Percentiles rank a stretch among this genome's conserved stretches.
These are phyloP conservation scores for Ptilonorhynchus violaceus DNA, from an alignment of 2,113 vertebrate species.

Conservation along the genomic window DNA sequence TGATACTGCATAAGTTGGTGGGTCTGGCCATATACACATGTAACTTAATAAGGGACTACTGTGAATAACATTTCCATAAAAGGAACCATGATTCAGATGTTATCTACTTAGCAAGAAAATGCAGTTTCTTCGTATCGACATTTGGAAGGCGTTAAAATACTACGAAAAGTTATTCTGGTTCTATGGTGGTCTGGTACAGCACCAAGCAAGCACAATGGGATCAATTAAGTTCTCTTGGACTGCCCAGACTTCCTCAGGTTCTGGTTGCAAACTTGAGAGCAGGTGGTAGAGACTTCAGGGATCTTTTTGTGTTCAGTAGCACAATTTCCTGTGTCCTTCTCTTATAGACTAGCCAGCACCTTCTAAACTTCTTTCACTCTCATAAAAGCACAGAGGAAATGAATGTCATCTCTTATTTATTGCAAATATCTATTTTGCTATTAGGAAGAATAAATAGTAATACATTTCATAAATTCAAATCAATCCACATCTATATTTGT, in stretches of 20 bases:
- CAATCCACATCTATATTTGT: neutral
- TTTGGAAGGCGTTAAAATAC: neutral
- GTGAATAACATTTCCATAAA: neutral
- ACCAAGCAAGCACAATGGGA: neutral
- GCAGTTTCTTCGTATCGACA: neutral
- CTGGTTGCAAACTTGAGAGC: neutral
- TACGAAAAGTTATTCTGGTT: neutral
- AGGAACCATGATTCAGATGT: neutral
- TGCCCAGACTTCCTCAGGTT: neutral
- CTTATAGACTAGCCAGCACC: neutral
- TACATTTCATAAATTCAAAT: neutral
- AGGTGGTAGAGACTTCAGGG: neutral
- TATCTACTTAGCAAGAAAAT: neutral
- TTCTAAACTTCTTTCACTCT: neutral
- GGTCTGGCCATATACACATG: neutral
- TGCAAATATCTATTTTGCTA: neutral
- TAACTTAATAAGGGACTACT: neutral
- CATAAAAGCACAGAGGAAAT: neutral
- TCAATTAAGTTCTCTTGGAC: neutral
- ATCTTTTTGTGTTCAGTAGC: neutral
- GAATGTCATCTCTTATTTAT: neutral
- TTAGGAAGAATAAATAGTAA: neutral
- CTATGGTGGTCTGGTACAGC: neutral
- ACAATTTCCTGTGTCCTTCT: neutral
- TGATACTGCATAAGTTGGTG: neutral